Evolutionary conservation across 2,113 vertebrate genomes (phyloP), one percentile per base, ranked within the genome.

Genomic region (Cyprinodon brontotheroides): DNA sequence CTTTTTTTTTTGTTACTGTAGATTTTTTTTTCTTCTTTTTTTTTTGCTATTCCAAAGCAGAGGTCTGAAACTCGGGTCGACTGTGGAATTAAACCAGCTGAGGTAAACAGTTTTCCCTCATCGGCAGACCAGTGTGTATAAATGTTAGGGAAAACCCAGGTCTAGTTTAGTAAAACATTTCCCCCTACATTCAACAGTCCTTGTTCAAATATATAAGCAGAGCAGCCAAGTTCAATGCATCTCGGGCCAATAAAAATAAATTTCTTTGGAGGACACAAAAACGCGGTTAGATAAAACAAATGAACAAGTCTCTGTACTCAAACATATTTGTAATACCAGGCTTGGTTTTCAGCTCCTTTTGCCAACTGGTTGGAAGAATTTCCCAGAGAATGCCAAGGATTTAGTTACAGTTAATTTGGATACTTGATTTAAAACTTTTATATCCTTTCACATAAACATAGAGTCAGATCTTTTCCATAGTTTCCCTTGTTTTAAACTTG

Each of bases 261-360:
- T 71, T 17, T 63, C 74, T 76, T 75, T 37, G 70, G 75, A 82
- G 80, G 78, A 91, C 65, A 82, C 63, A 85, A 85, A 85, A 83
- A 89, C 72, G 70, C 75, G 71, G 77, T 81, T 68, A 84, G 80
- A 78, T 86, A 86, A 91, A 92, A 91, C 82, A 92, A 92, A 92
- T 86, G 87, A 89, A 91, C 89, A 89, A 73, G 81, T 60, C 82
- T 70, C 68, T 36, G 15, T 64, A 75, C 80, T 86, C 88, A 91
- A 91, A 92, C 83, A 90, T 89, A 87, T 88, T 91, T 73, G 75
- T 80, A 90, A 89, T 80, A 90, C 82, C 70, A 84, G 78, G 78
- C 75, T 72, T 63, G 74, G 75, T 65, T 87, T 86, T 88, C 83
- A 86, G 69, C 85, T 68, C 70, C 72, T 71, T 75, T 67, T n/a